Evolutionary conservation across 2,113 vertebrate species (phyloP), one percentile per base, ranked within the genome.

Genomic region (Clinocottus analis): DNA sequence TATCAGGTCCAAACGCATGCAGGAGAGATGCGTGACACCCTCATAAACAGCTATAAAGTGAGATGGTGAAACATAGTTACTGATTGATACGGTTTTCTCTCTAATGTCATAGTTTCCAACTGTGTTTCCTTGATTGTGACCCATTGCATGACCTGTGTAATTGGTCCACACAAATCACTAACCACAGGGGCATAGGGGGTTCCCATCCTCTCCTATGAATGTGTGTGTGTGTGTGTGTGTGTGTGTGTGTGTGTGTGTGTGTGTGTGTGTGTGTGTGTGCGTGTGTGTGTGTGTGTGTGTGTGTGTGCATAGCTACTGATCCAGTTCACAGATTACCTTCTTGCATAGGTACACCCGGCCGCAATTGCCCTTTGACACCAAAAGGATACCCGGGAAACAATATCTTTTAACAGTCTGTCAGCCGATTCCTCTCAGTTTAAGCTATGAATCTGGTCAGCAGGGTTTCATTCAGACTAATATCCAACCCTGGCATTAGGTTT

Each of bases 91-190:
- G 14, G 63, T 62, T 71, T 66, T 82, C 79, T 72, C 80, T 74
- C 55, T 76, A 66, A 72, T 39, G 77, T 61, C 25, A 49, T 55
- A 61, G 68, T 76, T 85, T 80, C 82, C 75, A 82, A 82, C 65
- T 70, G 77, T 71, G 80, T 70, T 87, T 86, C 89, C 83, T 78
- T 80, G 83, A 86, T 89, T 86, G 82, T 88, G 88, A 91, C 92
- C 92, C 88, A 77, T 72, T 87, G 89, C 87, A 23, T 93, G 92
- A 92, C 91, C 90, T 91, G 87, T 90, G 93, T 92, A 92, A 94
- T 93, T 93, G 85, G 76, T 79, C 84, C 85, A 69, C 88, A 89
- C 90, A 91, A 93, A 93, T 91, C 91, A 92, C 90, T 91, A 91
- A 92, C 87, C 89, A 86, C 84, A 72, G 75, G 66, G 85, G 77